These are phyloP conservation scores for Falco naumanni DNA, from an alignment of 2,797 vertebrate genomes.

Conservation along the genomic window DNA sequence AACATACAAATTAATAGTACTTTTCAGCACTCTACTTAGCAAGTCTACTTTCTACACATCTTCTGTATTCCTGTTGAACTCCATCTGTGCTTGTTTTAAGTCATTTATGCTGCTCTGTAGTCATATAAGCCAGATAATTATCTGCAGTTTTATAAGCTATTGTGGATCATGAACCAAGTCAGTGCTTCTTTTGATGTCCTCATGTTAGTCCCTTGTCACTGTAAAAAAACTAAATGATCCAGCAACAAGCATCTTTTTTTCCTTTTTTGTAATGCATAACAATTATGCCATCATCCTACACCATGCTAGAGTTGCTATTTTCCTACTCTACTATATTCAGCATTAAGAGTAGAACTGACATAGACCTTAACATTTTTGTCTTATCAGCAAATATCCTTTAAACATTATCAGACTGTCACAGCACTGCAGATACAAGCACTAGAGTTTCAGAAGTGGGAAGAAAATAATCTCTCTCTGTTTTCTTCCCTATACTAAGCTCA, in stretches of 20 bases:
- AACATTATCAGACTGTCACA: neutral
- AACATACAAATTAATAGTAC: neutral
- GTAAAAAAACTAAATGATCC: neutral
- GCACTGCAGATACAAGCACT: neutral
- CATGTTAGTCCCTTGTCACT: neutral
- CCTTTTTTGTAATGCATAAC: neutral
- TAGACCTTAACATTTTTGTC: neutral
- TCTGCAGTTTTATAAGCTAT: neutral
- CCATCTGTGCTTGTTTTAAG: neutral
- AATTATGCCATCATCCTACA: neutral
- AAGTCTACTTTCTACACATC: neutral
- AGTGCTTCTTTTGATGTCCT: neutral
- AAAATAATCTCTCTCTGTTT: neutral
- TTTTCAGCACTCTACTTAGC: neutral
- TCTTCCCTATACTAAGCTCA: neutral
- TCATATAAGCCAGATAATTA: constrained; percentile 12
- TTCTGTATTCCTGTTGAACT: neutral
- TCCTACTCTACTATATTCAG: neutral
- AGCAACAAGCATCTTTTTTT: neutral
- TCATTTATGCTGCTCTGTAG: neutral
- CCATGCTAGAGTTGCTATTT: neutral
- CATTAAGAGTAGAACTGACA: neutral
- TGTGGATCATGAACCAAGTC: neutral
- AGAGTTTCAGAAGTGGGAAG: neutral
- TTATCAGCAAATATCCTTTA: neutral